Conservation (phyloP, 2,888 invertebrate species). For the Eilema caniola region DNA sequence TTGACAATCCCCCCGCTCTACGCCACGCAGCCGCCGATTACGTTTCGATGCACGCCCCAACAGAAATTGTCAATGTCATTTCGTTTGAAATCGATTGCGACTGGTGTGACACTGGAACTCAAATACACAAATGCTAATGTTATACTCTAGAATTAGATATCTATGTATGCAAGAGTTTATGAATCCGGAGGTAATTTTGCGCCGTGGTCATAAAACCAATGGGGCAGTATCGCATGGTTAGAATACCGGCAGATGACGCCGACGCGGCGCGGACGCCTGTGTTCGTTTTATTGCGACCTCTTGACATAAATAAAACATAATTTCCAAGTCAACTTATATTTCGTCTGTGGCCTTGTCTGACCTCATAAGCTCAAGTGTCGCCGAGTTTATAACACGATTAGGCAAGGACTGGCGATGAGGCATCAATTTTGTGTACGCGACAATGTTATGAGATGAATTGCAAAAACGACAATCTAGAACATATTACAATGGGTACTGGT, state of each 20-base stretch:
- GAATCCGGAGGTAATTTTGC: neutral
- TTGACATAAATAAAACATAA: slow-evolving; percentile 13
- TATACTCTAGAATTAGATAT: neutral
- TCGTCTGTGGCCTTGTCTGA: slow-evolving; percentile 10
- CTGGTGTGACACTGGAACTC: no score
- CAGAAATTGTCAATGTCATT: no score
- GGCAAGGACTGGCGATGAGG: neutral
- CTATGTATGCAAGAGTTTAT: neutral
- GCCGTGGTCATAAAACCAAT: neutral
- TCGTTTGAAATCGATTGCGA: neutral
- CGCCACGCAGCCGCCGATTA: no score
- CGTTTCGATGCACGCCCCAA: no score
- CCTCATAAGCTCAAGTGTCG: slow-evolving; percentile 1
- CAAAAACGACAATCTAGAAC: neutral
- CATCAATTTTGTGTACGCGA: neutral
- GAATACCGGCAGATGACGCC: neutral
- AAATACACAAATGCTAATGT: no score
- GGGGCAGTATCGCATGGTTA: neutral
- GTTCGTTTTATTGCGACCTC: slow-evolving; percentile 13
- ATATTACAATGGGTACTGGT: neutral
- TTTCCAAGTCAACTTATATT: slow-evolving; percentile 7
- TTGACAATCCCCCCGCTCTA: no score
- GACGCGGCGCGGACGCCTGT: slow-evolving; percentile 5
- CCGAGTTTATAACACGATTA: slow-evolving; percentile 3
- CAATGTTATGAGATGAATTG: neutral